Base-by-base conservation (phyloP, 2,888 invertebrate genomes). In the Ceramica pisi region DNA sequence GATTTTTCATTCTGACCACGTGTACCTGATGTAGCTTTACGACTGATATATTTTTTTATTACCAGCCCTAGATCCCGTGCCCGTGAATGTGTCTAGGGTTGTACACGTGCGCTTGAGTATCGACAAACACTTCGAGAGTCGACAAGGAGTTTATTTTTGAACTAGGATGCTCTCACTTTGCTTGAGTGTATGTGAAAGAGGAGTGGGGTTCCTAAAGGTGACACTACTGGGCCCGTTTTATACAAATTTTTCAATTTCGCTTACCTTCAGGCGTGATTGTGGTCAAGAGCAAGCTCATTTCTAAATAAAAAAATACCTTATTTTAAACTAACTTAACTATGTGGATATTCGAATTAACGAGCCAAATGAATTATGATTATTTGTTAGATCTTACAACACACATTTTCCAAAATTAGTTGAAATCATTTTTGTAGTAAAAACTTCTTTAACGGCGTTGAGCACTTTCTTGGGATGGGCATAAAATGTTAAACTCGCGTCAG, bases 11-110 rank as follows among this genome's bases (percentile, higher is more conserved):
- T 89, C 88, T 73, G 75, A 64, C 82, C 89, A 87, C 89, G 89
- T 86, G 79, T 82, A 56, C 77, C 81, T 77, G 84, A 81, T 89
- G 88, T 88, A 84, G 81, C 86, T 90, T 88, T 90, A 87, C 81
- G 89, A 83, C 87, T 80, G 81, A 83, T 86, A 87, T 88, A 87
- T 89, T 88, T 88, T 88, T 89, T 90, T 90, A 88, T 81, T 88
- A 82, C 83, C 82, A 76, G 57, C 78, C 81, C 86, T 73, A 67
- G 78, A 67, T 76, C 53, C 66, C 64, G 71, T 71, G 72, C 75
- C 66, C 65, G 35, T 35, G 61, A 79, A 71, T 57, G 48, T 70
- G 51, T 21, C 48, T 80, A 85, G 81, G 35, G 86, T 31, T 85
- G 87, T 63, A 56, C 55, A 50, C 44, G 26, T 56, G 55, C 51